phyloP scores from a whole-genome alignment of 2,797 vertebrate genomes.

The Chaetophractus vellerosus region DNA sequence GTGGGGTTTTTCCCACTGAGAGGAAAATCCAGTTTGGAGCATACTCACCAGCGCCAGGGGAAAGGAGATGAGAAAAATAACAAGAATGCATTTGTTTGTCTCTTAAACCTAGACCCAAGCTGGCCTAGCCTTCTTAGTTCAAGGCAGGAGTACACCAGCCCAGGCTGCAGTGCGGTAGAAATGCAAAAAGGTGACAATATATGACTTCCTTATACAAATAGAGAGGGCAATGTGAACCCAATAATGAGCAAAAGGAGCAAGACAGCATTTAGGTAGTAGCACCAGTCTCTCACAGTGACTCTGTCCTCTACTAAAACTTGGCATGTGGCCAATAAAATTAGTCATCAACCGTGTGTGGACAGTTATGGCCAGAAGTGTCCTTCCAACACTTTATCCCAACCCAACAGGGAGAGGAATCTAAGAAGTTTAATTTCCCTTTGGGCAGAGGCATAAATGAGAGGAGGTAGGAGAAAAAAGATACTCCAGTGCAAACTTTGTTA shows the following conservation, averaged over 20 bases:
- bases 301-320: background rate
- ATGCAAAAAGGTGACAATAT: background rate
- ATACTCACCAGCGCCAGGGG: background rate
- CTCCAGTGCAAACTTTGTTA: background rate
- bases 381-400: background rate
- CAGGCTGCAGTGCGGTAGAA: background rate
- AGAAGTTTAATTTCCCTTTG: background rate
- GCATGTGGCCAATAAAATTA: background rate
- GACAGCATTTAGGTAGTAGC: background rate
- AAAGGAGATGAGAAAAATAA: background rate
- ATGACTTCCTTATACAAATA: background rate
- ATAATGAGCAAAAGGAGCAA: background rate
- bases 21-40: background rate
- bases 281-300: background rate
- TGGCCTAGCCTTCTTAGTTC: background rate
- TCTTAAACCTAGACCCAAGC: background rate
- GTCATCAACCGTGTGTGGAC: background rate
- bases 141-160: background rate
- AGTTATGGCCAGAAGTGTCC: background rate
- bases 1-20: background rate
- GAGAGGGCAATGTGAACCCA: background rate
- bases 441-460: background rate
- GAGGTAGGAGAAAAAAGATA: background rate
- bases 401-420: background rate
- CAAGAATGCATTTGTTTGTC: background rate